Evolutionary conservation across 1,140 invertebrate genomes (phyloP), one percentile per base, ranked within the genome.

Genomic region (Zaprionus gabonicus): DNA sequence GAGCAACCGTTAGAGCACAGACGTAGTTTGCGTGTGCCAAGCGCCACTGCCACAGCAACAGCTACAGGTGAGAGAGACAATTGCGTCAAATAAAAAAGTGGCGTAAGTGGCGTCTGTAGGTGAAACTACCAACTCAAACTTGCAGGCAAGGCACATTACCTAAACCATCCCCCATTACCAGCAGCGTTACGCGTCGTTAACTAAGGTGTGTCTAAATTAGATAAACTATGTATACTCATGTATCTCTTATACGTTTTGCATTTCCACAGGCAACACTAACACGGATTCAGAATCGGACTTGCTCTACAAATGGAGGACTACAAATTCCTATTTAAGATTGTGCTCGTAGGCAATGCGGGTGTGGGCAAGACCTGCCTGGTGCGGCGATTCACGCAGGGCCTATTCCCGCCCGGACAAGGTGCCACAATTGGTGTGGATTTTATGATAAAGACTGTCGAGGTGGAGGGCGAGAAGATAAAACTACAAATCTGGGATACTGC

Each of bases 401-500:
- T 99, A 20, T 99, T 99, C 94, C 98, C 98, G 38, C 98, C 98
- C 27, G 98, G 98, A 44, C 99, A 99, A 95, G 99, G 99, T 65
- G 99, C 98, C 71, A 99, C 99, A 3, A 99, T 99, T 84, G 99
- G 99, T 67, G 99, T 99, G 13, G 99, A 99, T 95, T 99, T 99
- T 93, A 99, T 99, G 96, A 99, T 99, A 90, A 99, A 99, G 94
- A 99, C 98, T 70, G 96, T 99, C 10, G 97, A 99, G 94, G 97
- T 99, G 69, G 98, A 99, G 93, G 98, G 98, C 92, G 99, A 99
- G 94, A 98, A 98, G 96, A 97, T 99, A 58, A 99, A 99, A 97
- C 94, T 99, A 71, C 98, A 99, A 95, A 99, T 99, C 87, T 99
- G 98, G 98, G 98, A 99, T 69, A 93, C 92, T 0, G 92, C 91